Conservation (phyloP, 2,113 vertebrate genomes). For the Pantherophis guttatus region DNA sequence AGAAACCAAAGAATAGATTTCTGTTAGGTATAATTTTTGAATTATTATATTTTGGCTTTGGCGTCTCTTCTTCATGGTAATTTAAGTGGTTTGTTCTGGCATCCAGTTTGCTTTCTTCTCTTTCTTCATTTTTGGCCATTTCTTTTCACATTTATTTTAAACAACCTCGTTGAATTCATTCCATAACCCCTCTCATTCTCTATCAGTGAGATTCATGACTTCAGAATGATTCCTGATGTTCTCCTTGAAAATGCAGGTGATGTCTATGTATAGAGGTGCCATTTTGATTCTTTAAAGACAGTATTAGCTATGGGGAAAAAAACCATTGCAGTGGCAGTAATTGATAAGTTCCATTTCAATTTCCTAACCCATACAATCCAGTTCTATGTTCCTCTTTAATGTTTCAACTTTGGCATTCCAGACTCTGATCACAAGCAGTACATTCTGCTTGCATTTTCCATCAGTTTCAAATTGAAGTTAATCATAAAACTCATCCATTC, state of each 20-base stretch:
- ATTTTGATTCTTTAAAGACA: neutral
- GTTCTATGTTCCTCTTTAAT: neutral
- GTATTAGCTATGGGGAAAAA: neutral
- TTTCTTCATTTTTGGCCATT: neutral
- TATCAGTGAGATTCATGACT: neutral
- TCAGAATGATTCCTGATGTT: neutral
- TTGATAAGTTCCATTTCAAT: neutral
- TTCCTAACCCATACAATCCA: neutral
- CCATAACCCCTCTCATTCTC: neutral
- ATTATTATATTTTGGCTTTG: neutral
- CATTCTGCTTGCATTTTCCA: neutral
- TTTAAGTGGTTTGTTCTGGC: neutral
- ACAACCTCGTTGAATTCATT: neutral
- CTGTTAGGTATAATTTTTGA: neutral
- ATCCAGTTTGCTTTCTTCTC: neutral
- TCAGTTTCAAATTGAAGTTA: neutral
- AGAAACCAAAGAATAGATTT: neutral
- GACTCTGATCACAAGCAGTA: neutral
- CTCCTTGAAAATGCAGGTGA: neutral
- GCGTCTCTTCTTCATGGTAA: no score
- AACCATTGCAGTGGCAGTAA: neutral
- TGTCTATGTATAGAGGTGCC: neutral
- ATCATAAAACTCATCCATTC: neutral
- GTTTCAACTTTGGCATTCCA: neutral
- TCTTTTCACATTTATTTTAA: neutral